A percentile compares a stretch with the other conserved stretches of the same genome.
Conservation (phyloP, 2,888 invertebrate genomes). For the Tenthredo distinguenda region DNA sequence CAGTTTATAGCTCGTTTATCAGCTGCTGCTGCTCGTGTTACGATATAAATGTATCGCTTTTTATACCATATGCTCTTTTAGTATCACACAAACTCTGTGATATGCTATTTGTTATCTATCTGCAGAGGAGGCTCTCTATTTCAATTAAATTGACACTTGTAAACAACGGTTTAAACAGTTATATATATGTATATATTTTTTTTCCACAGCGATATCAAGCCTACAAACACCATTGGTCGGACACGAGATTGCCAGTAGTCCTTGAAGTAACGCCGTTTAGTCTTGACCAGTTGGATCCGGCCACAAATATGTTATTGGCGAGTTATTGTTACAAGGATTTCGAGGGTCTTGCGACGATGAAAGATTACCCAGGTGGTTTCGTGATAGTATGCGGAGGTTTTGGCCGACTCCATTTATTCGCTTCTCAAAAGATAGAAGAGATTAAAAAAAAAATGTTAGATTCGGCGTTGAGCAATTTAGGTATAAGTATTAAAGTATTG, state of each 20-base stretch:
- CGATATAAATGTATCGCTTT: not conserved
- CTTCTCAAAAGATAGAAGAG: slow-evolving; percentile 90
- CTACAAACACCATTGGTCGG: slow-evolving; percentile 98
- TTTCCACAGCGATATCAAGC: slow-evolving; percentile 88
- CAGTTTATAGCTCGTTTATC: not conserved
- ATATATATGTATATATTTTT: not conserved
- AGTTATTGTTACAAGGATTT: slow-evolving; percentile 93
- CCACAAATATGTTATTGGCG: slow-evolving; percentile 89
- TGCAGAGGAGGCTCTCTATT: not conserved
- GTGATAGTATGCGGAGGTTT: slow-evolving; percentile 95
- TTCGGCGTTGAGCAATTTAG: slow-evolving; percentile 89
- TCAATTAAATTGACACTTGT: not conserved
- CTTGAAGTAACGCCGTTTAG: slow-evolving; percentile 96
- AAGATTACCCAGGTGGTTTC: slow-evolving; percentile 95
- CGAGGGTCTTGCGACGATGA: slow-evolving; percentile 88
- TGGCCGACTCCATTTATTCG: slow-evolving; percentile 94
- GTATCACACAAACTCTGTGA: not conserved
- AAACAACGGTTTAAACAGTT: not conserved
- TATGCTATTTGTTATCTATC: not conserved
- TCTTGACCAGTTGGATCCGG: slow-evolving; percentile 94
- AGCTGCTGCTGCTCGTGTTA: not conserved
- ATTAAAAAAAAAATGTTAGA: slow-evolving; percentile 93
- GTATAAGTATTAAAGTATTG: slow-evolving; percentile 90
- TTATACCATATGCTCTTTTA: not conserved
- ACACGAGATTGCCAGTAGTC: slow-evolving; percentile 91